Evolutionary conservation across 2,888 invertebrate genomes (phyloP).

Genomic region (Strigamia maritima): DNA sequence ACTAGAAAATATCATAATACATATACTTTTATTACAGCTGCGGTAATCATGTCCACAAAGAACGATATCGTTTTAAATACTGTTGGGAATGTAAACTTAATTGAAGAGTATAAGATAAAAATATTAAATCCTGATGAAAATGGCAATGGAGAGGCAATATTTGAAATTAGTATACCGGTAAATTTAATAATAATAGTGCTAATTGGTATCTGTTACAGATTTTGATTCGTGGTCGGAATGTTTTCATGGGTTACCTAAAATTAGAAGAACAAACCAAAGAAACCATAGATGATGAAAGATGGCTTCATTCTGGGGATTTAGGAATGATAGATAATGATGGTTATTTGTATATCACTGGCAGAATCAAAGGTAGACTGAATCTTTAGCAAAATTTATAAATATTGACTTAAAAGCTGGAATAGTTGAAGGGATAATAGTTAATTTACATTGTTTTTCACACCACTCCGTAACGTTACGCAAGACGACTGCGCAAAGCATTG

Average conservation of each 20-base stretch:
- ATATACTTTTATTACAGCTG: neutral
- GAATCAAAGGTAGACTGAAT: constrained; percentile 53
- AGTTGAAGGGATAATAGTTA: too few relatives aligned
- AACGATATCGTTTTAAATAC: neutral
- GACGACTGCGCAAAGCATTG: too few relatives aligned
- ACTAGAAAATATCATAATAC: neutral
- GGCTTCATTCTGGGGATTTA: constrained; percentile 84
- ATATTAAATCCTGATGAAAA: neutral
- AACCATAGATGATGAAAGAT: constrained; percentile 71
- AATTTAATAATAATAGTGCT: neutral
- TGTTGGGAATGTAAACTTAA: too few relatives aligned
- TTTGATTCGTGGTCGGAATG: constrained; percentile 77
- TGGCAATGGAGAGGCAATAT: neutral
- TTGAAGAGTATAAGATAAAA: too few relatives aligned
- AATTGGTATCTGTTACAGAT: constrained; percentile 21
- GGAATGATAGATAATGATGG: constrained; percentile 74
- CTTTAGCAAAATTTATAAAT: too few relatives aligned
- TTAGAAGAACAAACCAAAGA: constrained; percentile 72
- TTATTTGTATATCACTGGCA: constrained; percentile 71
- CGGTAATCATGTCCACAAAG: neutral
- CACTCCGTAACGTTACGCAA: too few relatives aligned
- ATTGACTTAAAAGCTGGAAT: too few relatives aligned
- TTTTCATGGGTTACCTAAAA: constrained; percentile 87
- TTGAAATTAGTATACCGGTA: neutral
- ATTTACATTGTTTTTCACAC: too few relatives aligned